These are phyloP conservation scores for Drosophila tristis DNA, from an alignment of 1,140 invertebrate genomes.

Conservation along the genomic window DNA sequence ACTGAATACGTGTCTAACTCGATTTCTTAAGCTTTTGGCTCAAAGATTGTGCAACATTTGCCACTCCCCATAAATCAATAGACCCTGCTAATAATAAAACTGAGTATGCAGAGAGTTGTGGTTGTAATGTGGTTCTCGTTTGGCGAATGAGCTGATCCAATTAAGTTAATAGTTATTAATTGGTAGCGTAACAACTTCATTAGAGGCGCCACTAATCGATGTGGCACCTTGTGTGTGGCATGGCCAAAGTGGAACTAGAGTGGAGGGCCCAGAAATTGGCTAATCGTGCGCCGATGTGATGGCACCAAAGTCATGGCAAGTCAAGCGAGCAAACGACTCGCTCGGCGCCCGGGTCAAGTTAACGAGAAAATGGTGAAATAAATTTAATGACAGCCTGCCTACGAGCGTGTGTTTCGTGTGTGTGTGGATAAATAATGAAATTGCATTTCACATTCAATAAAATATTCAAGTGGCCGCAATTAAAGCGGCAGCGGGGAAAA, in stretches of 20 bases:
- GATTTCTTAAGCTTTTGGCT: background rate
- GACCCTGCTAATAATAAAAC: constrained; percentile 18
- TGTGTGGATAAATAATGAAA: constrained; percentile 61
- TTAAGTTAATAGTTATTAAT: constrained; percentile 67
- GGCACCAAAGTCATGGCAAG: constrained; percentile 39
- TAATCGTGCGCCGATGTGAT: constrained; percentile 29
- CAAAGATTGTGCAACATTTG: background rate
- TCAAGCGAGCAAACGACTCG: constrained; percentile 34
- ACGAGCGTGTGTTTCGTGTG: constrained; percentile 24
- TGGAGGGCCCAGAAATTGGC: constrained; percentile 14
- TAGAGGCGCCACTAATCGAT: constrained; percentile 28
- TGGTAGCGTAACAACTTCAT: constrained; percentile 52
- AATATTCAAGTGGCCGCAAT: constrained; percentile 55
- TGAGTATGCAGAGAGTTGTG: constrained; percentile 4
- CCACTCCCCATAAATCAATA: background rate
- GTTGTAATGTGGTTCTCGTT: constrained; percentile 4
- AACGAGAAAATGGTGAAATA: constrained; percentile 63
- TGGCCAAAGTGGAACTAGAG: background rate
- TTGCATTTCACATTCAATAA: constrained; percentile 70
- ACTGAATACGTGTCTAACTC: background rate
- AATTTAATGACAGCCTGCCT: constrained; percentile 31
- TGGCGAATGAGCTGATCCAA: constrained; percentile 23
- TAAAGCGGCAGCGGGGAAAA: constrained; percentile 63
- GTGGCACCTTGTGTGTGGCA: constrained; percentile 15
- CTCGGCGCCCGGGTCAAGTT: constrained; percentile 32